Evolutionary conservation across 2,113 vertebrate genomes (phyloP), one percentile per base, ranked within the genome.

Genomic region (Phylloscopus trochilus): DNA sequence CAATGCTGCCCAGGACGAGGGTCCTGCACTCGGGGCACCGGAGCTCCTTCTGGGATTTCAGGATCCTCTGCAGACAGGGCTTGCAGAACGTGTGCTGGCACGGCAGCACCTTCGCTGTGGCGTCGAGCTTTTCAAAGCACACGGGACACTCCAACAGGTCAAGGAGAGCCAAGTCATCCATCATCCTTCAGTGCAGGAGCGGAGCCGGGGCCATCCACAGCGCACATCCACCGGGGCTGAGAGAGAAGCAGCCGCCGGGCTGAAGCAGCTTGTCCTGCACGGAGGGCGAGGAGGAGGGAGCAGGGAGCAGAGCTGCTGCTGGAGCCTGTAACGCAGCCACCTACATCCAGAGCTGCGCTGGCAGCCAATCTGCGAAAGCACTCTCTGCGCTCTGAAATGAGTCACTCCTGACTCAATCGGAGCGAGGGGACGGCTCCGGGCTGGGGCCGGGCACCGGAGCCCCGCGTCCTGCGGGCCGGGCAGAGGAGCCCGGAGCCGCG

Each of bases 61-160:
- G 97, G 77, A 98, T 98, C 92, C 97, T 97, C 97, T 98, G 98
- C 69, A 99, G 98, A 88, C 99, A 99, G 52, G 98, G 96, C 87
- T 98, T 97, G 93, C 99, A 99, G 98, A 99, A 99, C 2, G 99
- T 99, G 97, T 99, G 99, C 97, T 99, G 99, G 97, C 99, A 99
- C n/a, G 99, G 99, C 66, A 99, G 97, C 73, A 99, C 99, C 96
- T 98, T 99, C 8, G 99, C 98, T 0, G 98, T 98, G 92, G 92
- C 97, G 10, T 99, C 98, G 46, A 99, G 98, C 93, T 97, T 98
- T 77, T 99, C 98, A 22, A 97, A 97, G 97, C 99, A 99, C 97
- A 99, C 97, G 7, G 99, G 98, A 90, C 99, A 99, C 93, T 99
- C 98, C 97, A 99, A 89, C 89, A 99, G 95, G 95, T 98, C 98